Evolutionary conservation across 2,113 vertebrate species (phyloP), one percentile per base, ranked within the genome.

Genomic region (Notothenia rossii): DNA sequence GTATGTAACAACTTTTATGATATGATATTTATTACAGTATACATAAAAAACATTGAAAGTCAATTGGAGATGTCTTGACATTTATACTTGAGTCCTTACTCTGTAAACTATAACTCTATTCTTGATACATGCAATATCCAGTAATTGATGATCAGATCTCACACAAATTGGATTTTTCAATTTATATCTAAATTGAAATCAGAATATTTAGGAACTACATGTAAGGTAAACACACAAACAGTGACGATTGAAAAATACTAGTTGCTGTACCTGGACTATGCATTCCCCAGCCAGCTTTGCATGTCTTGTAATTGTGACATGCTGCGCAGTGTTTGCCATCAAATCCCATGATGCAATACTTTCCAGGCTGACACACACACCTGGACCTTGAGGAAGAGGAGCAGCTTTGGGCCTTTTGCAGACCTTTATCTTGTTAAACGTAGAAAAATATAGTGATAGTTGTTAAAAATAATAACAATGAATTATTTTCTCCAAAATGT

Each of bases 291-390:
- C 95, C 94, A 59, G n/a, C 18, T 49, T 0, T 36, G 72, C 94
- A 94, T 2, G 0, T 0, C 5, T 0, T 84, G 72, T 93, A 89
- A 5, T 0, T 43, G 0, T 0, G 1, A 68, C 94, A 95, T 0
- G 9, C n/a, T 12, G 1, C 0, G 46, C 87, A 92, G 63, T 15
- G 51, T 0, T 18, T 45, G 0, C 7, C 0, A 0, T 61, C 0
- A 53, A n/a, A 75, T 0, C 0, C 43, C 0, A 88, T 0, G 0
- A 0, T 0, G 80, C 94, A 95, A 66, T 3, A 94, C 71, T 0
- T 88, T 22, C 87, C 93, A 18, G 86, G 20, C 49, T 36, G 48
- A 74, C 95, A 95, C 7, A 2, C 11, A 84, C 95, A 95, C 54
- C 2, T 77, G 12, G 93, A 9, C 0, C 22, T 62, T 46, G 7